phyloP scores from a whole-genome alignment of 2,797 vertebrate species.

The Phalloptychus januarius region DNA sequence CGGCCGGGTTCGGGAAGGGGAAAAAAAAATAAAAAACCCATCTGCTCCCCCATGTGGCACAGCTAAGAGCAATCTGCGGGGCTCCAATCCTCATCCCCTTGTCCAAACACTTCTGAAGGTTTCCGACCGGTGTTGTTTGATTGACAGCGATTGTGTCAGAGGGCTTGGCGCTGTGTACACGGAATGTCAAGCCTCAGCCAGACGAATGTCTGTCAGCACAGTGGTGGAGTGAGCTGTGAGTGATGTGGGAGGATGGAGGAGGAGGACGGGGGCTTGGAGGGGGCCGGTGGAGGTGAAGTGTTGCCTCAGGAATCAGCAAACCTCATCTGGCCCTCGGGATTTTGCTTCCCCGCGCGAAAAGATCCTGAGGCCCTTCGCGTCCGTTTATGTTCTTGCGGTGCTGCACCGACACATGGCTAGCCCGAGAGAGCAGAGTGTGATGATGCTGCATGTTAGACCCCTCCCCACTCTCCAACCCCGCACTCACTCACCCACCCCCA shows the following conservation, averaged over 20 bases:
- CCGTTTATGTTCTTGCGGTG: constrained; percentile 38
- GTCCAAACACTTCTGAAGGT: constrained; percentile 73
- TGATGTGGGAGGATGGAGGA: constrained; percentile 51
- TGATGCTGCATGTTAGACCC: constrained; percentile 42
- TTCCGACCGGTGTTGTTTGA: constrained; percentile 66
- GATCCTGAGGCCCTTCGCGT: constrained; percentile 26
- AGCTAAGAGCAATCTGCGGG: constrained; percentile 66
- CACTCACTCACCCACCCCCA: no score
- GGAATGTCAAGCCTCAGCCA: constrained; percentile 67
- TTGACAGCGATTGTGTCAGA: constrained; percentile 70
- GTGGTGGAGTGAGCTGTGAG: constrained; percentile 57
- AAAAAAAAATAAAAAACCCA: constrained; percentile 10
- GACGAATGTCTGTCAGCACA: constrained; percentile 74
- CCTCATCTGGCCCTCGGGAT: constrained; percentile 58
- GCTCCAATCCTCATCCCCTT: constrained; percentile 67
- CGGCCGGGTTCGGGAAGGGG: constrained; percentile 37
- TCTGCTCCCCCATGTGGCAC: constrained; percentile 26
- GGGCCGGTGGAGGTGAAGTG: constrained; percentile 36
- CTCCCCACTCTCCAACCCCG: no score
- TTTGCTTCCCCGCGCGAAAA: constrained; percentile 37
- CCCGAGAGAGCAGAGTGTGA: constrained; percentile 33
- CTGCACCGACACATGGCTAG: constrained; percentile 30
- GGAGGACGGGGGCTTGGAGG: constrained; percentile 17
- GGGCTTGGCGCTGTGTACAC: constrained; percentile 70
- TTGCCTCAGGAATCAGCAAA: constrained; percentile 65